Conservation (phyloP, 2,888 invertebrate genomes). For the Cryptocheilus praepositus region DNA sequence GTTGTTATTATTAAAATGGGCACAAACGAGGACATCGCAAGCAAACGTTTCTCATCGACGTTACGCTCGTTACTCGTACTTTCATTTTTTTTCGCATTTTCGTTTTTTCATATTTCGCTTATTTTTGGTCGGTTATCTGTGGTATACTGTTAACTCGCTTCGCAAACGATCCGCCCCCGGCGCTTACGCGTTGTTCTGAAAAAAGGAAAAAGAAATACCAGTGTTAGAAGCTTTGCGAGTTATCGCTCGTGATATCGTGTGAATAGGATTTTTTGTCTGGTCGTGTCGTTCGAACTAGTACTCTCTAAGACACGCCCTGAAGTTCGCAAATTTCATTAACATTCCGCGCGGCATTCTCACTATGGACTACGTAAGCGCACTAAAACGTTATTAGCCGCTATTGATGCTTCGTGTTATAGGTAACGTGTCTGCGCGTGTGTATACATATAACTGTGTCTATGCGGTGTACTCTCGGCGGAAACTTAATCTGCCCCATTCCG, state of each 20-base stretch:
- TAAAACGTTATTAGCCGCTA: too few relatives aligned
- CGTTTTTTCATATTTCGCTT: constrained; percentile 23
- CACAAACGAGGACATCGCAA: constrained; percentile 49
- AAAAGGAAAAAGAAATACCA: constrained; percentile 53
- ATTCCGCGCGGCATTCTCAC: constrained; percentile 43
- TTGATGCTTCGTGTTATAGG: too few relatives aligned
- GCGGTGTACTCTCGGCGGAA: too few relatives aligned
- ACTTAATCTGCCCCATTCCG: too few relatives aligned
- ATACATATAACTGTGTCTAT: too few relatives aligned
- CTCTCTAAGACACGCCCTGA: neutral
- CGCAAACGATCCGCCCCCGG: constrained; percentile 58
- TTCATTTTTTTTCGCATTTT: constrained; percentile 11
- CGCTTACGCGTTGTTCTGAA: constrained; percentile 70
- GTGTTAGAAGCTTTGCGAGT: constrained; percentile 31
- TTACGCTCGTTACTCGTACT: constrained; percentile 7
- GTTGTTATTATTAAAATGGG: constrained; percentile 50
- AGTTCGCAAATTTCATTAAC: constrained; percentile 1
- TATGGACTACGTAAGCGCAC: constrained; percentile 14
- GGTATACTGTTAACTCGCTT: constrained; percentile 54
- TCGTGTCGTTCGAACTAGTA: constrained; percentile 8
- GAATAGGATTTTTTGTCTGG: constrained; percentile 2
- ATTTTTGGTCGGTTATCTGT: constrained; percentile 54
- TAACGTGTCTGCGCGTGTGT: too few relatives aligned
- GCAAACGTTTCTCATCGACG: constrained; percentile 8
- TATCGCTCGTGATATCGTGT: constrained; percentile 9